Evolutionary conservation across 2,888 invertebrate species (phyloP).

Genomic region (Tenodera sinensis): DNA sequence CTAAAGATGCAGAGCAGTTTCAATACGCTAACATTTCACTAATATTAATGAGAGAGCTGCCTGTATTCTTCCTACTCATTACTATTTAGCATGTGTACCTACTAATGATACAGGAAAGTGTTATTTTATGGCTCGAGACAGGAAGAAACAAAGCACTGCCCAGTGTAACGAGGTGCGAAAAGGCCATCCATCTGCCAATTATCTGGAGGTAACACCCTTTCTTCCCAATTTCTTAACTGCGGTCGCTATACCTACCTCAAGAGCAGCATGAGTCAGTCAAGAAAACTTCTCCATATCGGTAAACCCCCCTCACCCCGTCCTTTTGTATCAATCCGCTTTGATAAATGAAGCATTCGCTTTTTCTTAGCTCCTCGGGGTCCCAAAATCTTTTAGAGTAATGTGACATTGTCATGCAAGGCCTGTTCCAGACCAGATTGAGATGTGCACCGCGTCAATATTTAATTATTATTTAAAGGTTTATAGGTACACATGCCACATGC

Average conservation of each 20-base stretch:
- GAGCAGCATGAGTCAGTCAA: neutral
- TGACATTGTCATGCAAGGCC: conserved; percentile 26
- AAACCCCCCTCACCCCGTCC: neutral
- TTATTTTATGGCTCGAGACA: neutral
- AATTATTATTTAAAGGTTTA: conserved; percentile 30
- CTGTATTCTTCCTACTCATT: neutral
- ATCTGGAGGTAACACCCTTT: neutral
- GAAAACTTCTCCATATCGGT: neutral
- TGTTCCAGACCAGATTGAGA: conserved; percentile 22
- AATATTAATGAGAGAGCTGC: too few relatives aligned
- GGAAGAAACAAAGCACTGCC: neutral
- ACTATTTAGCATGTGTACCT: neutral
- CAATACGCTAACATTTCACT: too few relatives aligned
- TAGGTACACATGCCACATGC: conserved; percentile 22
- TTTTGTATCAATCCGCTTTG: conserved; percentile 18
- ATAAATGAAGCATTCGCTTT: conserved; percentile 24
- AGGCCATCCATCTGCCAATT: neutral
- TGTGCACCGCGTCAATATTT: conserved; percentile 25
- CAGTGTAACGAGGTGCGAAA: neutral
- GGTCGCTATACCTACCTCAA: neutral
- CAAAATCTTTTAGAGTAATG: conserved; percentile 24
- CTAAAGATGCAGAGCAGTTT: too few relatives aligned
- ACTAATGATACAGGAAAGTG: neutral
- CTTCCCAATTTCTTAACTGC: neutral
- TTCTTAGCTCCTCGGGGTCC: conserved; percentile 24